Evolutionary conservation across 2,113 vertebrate species (phyloP).

Genomic region (Elaphurus davidianus): DNA sequence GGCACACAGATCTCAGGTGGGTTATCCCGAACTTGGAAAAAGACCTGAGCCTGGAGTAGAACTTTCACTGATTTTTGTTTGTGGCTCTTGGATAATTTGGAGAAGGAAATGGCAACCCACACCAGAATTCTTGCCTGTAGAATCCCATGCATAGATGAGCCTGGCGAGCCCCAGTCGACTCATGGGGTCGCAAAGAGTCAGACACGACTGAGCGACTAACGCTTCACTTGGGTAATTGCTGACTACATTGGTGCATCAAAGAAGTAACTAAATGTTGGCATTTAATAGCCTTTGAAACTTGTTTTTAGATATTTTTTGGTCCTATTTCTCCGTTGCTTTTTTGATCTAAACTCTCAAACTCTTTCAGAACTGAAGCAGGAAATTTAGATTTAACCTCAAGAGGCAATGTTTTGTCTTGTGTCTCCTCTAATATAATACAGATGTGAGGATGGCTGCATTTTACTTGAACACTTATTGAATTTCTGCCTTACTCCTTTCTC

Average conservation of each 20-base stretch:
- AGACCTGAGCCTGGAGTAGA: constrained; percentile 28
- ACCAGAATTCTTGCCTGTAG: not conserved
- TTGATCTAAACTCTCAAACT: constrained; percentile 79
- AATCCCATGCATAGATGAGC: not conserved
- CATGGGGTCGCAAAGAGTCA: not conserved
- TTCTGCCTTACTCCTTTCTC: constrained; percentile 65
- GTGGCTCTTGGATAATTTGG: constrained; percentile 51
- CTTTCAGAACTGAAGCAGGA: constrained; percentile 82
- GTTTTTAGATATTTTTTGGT: constrained; percentile 73
- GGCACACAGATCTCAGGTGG: not conserved
- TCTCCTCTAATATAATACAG: constrained; percentile 84
- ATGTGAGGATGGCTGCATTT: constrained; percentile 82
- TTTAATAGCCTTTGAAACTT: constrained; percentile 73
- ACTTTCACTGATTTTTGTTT: constrained; percentile 63
- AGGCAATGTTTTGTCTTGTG: constrained; percentile 86
- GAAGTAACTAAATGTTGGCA: constrained; percentile 78
- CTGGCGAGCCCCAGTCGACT: not conserved
- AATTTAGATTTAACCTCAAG: constrained; percentile 87
- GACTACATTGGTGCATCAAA: constrained; percentile 73
- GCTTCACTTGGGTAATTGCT: not conserved
- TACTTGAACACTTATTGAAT: constrained; percentile 80
- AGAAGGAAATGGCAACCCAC: not conserved
- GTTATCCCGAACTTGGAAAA: not conserved
- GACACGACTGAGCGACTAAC: not conserved
- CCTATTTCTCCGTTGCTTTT: constrained; percentile 75